Evolutionary conservation across 2,113 vertebrate genomes (phyloP).

Genomic region (Oxyura jamaicensis): DNA sequence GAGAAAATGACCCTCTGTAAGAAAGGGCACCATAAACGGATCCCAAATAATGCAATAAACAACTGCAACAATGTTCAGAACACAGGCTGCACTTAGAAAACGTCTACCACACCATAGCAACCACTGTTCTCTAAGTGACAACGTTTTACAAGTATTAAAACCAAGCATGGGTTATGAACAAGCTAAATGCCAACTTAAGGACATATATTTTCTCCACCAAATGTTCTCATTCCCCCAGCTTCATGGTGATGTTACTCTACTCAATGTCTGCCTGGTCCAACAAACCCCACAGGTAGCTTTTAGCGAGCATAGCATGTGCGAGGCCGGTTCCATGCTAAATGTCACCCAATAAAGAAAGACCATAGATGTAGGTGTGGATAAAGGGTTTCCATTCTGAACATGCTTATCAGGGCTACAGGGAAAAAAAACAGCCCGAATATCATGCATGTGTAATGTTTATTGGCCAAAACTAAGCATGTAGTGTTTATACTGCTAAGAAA

Average conservation of each 20-base stretch:
- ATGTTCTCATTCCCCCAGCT: not conserved
- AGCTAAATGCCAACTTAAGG: conserved; percentile 6
- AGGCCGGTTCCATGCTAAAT: not conserved
- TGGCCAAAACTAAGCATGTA: not conserved
- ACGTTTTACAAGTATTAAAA: not conserved
- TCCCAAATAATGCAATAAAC: not conserved
- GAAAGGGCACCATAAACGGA: not conserved
- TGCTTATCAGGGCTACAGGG: not conserved
- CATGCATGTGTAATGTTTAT: not conserved
- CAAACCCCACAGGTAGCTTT: not conserved
- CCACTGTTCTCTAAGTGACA: not conserved
- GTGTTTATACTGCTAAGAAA: not conserved
- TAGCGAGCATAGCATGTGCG: not conserved
- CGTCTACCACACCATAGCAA: not conserved
- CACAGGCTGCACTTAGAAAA: not conserved
- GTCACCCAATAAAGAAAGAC: not conserved
- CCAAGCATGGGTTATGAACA: not conserved
- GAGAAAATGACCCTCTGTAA: not conserved
- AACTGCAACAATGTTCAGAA: not conserved
- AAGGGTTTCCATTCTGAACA: not conserved
- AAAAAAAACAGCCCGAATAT: not conserved
- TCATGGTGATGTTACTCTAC: not conserved
- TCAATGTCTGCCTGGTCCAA: not conserved
- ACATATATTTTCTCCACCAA: not conserved
- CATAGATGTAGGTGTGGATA: not conserved